These are phyloP conservation scores for Drosophila bocqueti DNA, from an alignment of 1,140 invertebrate genomes.

Conservation along the genomic window DNA sequence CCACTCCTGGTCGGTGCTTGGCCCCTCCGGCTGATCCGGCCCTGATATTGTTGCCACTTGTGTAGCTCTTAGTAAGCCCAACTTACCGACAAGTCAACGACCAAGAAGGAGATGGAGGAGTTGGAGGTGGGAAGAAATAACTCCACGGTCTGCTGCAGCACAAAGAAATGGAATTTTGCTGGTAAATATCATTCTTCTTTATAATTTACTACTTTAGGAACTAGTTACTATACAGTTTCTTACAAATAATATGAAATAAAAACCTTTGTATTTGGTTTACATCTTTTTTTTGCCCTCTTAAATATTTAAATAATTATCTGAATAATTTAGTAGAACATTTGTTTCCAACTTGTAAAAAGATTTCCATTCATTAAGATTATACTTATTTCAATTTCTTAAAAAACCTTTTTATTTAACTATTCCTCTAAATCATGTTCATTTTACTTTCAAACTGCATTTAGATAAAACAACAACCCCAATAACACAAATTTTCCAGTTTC, in stretches of 20 bases:
- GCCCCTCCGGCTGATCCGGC: conserved; percentile 22
- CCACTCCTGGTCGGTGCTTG: background rate
- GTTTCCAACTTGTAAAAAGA: too few species aligned
- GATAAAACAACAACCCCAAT: background rate
- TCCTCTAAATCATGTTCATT: too few species aligned
- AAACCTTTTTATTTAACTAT: background rate
- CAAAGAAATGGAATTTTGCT: background rate
- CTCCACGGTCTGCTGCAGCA: background rate
- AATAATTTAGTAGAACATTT: too few species aligned
- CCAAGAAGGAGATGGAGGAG: background rate
- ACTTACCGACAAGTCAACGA: conserved; percentile 23
- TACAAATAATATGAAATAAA: background rate
- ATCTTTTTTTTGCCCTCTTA: too few species aligned
- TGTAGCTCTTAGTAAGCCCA: conserved; percentile 30
- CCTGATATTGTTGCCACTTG: conserved; percentile 64
- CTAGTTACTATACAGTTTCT: background rate
- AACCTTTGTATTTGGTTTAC: too few species aligned
- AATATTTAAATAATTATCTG: too few species aligned
- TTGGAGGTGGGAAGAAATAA: background rate
- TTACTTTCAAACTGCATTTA: background rate
- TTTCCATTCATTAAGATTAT: too few species aligned
- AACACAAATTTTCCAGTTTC: background rate
- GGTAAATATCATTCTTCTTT: background rate
- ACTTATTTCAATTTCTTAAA: too few species aligned
- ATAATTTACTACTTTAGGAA: background rate